phyloP scores from a whole-genome alignment of 2,113 vertebrate genomes.

The Chaetops frenatus region DNA sequence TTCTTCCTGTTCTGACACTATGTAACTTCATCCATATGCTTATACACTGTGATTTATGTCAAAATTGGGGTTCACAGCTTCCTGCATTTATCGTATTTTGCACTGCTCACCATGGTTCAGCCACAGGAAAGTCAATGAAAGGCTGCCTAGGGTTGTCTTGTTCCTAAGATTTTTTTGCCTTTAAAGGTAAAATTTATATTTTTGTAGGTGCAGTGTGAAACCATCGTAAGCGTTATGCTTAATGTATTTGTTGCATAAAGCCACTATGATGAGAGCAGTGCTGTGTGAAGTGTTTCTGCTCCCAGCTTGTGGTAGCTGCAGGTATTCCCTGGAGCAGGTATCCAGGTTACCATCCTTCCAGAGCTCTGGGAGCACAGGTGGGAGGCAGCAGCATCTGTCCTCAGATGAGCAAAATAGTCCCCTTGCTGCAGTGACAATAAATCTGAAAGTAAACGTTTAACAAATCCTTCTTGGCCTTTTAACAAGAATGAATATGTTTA shows the following conservation, averaged over 20 bases:
- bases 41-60: neutral
- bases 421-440: neutral
- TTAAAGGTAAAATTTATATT: neutral
- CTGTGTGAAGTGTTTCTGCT: neutral
- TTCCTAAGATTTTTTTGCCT: neutral
- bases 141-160: neutral
- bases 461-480: neutral
- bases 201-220: neutral
- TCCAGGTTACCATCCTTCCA: conserved; percentile 1
- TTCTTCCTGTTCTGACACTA: neutral
- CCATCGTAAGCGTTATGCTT: accelerated
- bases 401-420: neutral
- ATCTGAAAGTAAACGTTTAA: neutral
- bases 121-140: neutral
- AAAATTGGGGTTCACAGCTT: neutral
- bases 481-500: neutral
- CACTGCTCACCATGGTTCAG: neutral
- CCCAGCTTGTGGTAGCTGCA: neutral
- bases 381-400: neutral
- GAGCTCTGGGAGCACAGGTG: neutral
- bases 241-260: neutral
- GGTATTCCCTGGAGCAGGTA: conserved; percentile 19
- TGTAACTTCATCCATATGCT: neutral
- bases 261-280: neutral
- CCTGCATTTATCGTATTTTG: neutral